These are phyloP conservation scores for Euplagia quadripunctaria DNA, from an alignment of 2,888 invertebrate species.

Conservation along the genomic window DNA sequence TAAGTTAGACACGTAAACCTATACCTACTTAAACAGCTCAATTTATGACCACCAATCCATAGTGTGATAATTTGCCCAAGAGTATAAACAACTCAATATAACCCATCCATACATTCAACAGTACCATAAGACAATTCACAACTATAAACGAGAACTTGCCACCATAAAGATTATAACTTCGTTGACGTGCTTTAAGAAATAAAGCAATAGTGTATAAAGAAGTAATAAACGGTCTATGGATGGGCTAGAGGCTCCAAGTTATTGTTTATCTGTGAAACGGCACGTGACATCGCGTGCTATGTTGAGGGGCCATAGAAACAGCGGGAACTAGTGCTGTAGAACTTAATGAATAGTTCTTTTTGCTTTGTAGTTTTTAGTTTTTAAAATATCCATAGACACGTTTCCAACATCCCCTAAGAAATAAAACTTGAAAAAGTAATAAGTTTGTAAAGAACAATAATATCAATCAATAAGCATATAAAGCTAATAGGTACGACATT, in stretches of 20 bases:
- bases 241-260: conserved; percentile 53
- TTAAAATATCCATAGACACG: neutral
- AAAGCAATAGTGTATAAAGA: conserved; percentile 61
- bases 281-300: conserved; percentile 75
- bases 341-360: neutral
- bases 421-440: too few relatives aligned
- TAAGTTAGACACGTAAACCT: neutral
- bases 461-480: too few relatives aligned
- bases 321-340: conserved; percentile 42
- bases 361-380: neutral
- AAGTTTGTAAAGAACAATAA: too few relatives aligned
- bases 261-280: conserved; percentile 55
- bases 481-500: too few relatives aligned
- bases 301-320: conserved; percentile 46
- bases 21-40: neutral
- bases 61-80: neutral
- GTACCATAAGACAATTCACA: conserved; percentile 19
- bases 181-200: conserved; percentile 54
- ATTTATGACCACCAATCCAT: neutral
- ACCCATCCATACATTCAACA: conserved; percentile 1
- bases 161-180: conserved; percentile 35
- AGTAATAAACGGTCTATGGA: conserved; percentile 63
- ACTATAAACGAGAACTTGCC: conserved; percentile 38
- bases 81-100: conserved; percentile 14
- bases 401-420: too few relatives aligned